phyloP scores from a whole-genome alignment of 2,113 vertebrate genomes.

The Amazona vittata region DNA sequence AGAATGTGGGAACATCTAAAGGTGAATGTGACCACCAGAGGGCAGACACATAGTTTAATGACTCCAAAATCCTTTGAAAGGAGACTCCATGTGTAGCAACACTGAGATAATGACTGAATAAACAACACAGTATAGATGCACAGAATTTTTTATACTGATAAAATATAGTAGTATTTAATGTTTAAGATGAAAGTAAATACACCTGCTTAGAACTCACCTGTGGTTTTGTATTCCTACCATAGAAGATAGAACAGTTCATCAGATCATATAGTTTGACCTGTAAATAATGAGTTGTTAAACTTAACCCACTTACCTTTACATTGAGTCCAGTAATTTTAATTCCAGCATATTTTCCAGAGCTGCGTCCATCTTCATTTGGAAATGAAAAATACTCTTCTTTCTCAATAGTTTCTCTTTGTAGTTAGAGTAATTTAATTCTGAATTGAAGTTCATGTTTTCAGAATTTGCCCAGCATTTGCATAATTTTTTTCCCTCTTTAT shows the following conservation, averaged over 20 bases:
- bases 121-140: background rate
- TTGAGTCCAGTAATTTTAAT: background rate
- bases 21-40: conserved; percentile 40
- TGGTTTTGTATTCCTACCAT: background rate
- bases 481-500: background rate
- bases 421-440: background rate
- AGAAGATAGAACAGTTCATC: background rate
- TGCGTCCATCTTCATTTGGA: background rate
- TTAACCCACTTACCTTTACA: background rate
- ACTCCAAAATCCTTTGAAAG: background rate
- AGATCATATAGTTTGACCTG: background rate
- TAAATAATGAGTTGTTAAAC: background rate
- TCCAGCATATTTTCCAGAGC: background rate
- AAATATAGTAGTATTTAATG: background rate
- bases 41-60: conserved; percentile 35
- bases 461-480: background rate
- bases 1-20: background rate
- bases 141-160: background rate
- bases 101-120: background rate
- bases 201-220: background rate
- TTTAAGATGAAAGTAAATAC: background rate
- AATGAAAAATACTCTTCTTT: background rate
- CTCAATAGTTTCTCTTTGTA: background rate
- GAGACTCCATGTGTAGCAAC: background rate
- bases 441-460: background rate